Evolutionary conservation across 2,888 invertebrate genomes (phyloP).

Genomic region (Eristalis pertinax): DNA sequence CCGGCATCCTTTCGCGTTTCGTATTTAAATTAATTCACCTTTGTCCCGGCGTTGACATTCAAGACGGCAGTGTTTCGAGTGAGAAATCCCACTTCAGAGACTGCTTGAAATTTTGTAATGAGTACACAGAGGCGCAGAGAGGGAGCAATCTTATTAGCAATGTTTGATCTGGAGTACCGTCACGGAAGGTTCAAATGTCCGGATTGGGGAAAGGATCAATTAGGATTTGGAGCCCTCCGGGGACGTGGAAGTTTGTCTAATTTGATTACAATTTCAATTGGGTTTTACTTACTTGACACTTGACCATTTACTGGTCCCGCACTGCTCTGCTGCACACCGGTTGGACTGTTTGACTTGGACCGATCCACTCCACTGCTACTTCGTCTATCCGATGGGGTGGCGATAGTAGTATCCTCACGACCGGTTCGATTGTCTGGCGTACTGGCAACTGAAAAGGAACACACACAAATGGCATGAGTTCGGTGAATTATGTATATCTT

Average conservation of each 20-base stretch:
- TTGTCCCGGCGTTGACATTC: neutral
- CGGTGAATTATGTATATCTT: conserved; percentile 54
- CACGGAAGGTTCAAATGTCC: conserved; percentile 1
- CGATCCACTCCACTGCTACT: conserved; percentile 83
- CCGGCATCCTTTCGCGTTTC: conserved; percentile 23
- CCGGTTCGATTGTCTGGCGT: conserved; percentile 87
- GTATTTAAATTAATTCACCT: conserved; percentile 48
- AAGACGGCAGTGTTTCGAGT: conserved; percentile 2
- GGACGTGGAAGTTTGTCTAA: conserved; percentile 2
- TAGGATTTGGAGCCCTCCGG: neutral
- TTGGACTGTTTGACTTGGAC: conserved; percentile 79
- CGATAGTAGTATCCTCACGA: conserved; percentile 83
- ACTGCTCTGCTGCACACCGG: conserved; percentile 62
- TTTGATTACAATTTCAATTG: conserved; percentile 52
- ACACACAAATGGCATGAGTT: conserved; percentile 74
- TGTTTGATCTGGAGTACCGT: conserved; percentile 16
- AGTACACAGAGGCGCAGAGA: neutral
- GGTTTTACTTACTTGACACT: conserved; percentile 81
- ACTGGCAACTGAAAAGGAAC: conserved; percentile 91
- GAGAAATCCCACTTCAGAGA: conserved; percentile 9
- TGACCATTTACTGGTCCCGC: conserved; percentile 81
- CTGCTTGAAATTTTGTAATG: conserved; percentile 11
- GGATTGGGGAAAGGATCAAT: neutral
- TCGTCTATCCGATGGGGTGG: conserved; percentile 73
- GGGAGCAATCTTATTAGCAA: conserved; percentile 47